Percentiles rank a stretch among this genome's conserved stretches.
phyloP scores from a whole-genome alignment of 2,888 invertebrate species.

The Meteorus cinctellus region DNA sequence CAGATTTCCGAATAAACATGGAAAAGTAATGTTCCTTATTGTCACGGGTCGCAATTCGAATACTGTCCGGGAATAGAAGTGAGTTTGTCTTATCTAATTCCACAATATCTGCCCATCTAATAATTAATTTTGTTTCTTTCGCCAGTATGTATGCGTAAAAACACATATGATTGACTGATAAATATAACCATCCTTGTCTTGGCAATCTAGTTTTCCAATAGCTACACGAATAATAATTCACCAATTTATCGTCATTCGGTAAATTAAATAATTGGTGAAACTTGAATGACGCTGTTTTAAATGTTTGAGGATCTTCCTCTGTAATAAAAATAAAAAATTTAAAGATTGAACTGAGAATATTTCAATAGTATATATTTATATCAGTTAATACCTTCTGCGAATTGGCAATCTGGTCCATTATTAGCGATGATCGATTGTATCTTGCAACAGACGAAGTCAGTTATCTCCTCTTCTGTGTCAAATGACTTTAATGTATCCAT shows the following conservation, averaged over 20 bases:
- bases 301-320: constrained; percentile 90
- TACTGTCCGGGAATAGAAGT: constrained; percentile 87
- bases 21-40: constrained; percentile 89
- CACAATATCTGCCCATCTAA: constrained; percentile 93
- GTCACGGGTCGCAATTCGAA: constrained; percentile 89
- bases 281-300: constrained; percentile 85
- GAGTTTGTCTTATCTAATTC: constrained; percentile 86
- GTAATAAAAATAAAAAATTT: constrained; percentile 64
- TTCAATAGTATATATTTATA: no score
- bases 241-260: constrained; percentile 95
- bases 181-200: constrained; percentile 96
- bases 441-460: constrained; percentile 96
- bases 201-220: constrained; percentile 95
- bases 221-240: constrained; percentile 95
- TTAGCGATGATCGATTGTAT: constrained; percentile 95
- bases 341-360: constrained; percentile 5
- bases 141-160: constrained; percentile 97
- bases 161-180: constrained; percentile 96
- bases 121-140: constrained; percentile 88
- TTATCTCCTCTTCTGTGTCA: constrained; percentile 94
- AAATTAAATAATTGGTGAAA: constrained; percentile 93
- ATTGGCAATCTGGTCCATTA: constrained; percentile 77
- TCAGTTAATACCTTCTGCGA: constrained; percentile 74
- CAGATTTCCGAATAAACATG: constrained; percentile 90
- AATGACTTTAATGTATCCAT: constrained; percentile 90